Evolutionary conservation across 1,140 invertebrate species (phyloP).

Genomic region (Venturia canescens): DNA sequence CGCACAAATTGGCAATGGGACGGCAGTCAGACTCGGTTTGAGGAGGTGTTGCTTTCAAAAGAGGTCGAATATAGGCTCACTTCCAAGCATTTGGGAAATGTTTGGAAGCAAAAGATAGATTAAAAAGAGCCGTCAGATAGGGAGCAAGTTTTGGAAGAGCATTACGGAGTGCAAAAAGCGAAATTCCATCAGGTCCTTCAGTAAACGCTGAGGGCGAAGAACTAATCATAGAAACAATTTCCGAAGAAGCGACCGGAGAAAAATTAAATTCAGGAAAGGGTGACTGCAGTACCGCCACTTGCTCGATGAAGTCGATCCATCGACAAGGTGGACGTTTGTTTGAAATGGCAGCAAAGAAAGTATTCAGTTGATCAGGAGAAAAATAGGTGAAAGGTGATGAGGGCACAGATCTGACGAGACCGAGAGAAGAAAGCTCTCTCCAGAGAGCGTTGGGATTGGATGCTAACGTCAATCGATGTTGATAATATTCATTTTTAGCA

Average conservation of each 20-base stretch:
- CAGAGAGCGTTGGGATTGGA: not conserved
- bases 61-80: not conserved
- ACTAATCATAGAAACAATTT: too few relatives aligned
- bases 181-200: not conserved
- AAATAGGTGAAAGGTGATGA: conserved; percentile 18
- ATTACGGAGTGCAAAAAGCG: not conserved
- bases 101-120: not conserved
- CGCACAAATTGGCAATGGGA: conserved; percentile 8
- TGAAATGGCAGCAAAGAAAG: not conserved
- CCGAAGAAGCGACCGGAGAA: not conserved
- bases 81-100: not conserved
- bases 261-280: not conserved
- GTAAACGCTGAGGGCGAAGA: not conserved
- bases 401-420: conserved; percentile 1
- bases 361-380: not conserved
- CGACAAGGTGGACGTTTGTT: not conserved
- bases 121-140: not conserved
- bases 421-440: not conserved
- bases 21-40: not conserved
- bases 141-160: not conserved
- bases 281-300: too few relatives aligned
- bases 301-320: not conserved
- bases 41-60: not conserved
- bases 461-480: not conserved
- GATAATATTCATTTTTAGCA: not conserved